Percentiles rank a stretch among this genome's conserved stretches.
Conservation (phyloP, 2,888 invertebrate genomes). For the Galerucella nymphaeae region DNA sequence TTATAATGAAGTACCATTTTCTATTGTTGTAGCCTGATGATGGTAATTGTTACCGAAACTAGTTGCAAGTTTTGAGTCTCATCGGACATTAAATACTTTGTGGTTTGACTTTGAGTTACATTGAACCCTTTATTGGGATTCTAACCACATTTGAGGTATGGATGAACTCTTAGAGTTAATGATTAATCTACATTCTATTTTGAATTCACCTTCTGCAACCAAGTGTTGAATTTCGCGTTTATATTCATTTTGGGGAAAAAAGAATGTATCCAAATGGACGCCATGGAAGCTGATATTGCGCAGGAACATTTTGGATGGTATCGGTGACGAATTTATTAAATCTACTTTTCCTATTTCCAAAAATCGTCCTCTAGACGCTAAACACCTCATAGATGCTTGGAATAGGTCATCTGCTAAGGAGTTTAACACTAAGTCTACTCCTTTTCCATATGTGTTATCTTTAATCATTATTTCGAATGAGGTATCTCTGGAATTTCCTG, state of each 20-base stretch:
- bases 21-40: no score
- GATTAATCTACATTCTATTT: no score
- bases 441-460: conserved; percentile 82
- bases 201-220: conserved; percentile 66
- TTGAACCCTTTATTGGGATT: no score
- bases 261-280: conserved; percentile 78
- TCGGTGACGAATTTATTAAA: conserved; percentile 72
- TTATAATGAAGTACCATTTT: no score
- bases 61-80: no score
- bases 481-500: conserved; percentile 85
- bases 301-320: conserved; percentile 74
- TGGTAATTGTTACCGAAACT: no score
- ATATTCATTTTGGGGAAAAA: conserved; percentile 66
- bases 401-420: conserved; percentile 92
- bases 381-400: conserved; percentile 73
- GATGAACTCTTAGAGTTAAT: no score
- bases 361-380: conserved; percentile 74
- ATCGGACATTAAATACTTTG: no score
- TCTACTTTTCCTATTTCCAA: conserved; percentile 89
- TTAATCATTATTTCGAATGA: conserved; percentile 89
- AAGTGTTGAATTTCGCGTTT: conserved; percentile 67
- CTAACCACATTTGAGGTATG: no score
- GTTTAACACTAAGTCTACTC: conserved; percentile 92
- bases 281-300: conserved; percentile 82
- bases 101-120: no score